phyloP scores from a whole-genome alignment of 2,888 invertebrate genomes.

The Cremastinae sp. region DNA sequence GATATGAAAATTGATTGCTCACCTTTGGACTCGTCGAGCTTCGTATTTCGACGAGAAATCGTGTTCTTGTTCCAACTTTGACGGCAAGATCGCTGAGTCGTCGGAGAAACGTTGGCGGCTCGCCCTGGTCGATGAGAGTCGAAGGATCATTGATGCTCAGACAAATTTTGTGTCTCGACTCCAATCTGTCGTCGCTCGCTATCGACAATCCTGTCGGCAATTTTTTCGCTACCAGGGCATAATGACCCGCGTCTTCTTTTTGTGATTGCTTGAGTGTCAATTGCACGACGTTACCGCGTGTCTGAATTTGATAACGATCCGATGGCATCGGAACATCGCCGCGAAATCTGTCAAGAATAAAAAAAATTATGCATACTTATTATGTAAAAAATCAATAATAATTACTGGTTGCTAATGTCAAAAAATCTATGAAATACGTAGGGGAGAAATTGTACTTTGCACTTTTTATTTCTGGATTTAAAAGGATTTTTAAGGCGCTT shows the following conservation, averaged over 20 bases:
- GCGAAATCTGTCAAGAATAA: constrained; percentile 67
- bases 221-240: constrained; percentile 87
- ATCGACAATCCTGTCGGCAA: constrained; percentile 81
- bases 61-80: constrained; percentile 93
- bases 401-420: too few relatives aligned
- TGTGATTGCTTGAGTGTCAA: constrained; percentile 78
- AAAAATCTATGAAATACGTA: too few relatives aligned
- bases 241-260: constrained; percentile 81
- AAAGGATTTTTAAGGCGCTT: too few relatives aligned
- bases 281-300: constrained; percentile 85
- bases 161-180: constrained; percentile 68
- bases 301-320: constrained; percentile 85
- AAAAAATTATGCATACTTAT: constrained; percentile 11
- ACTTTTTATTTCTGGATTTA: too few relatives aligned
- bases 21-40: constrained; percentile 90
- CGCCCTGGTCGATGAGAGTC: constrained; percentile 81
- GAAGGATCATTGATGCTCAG: constrained; percentile 74
- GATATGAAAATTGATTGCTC: constrained; percentile 2
- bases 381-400: not conserved
- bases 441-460: too few relatives aligned
- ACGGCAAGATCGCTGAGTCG: constrained; percentile 92
- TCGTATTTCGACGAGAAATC: constrained; percentile 91
- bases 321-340: constrained; percentile 82
- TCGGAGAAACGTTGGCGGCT: constrained; percentile 91
- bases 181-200: constrained; percentile 62